These are phyloP conservation scores for Epiperipatus broadwayi DNA, from an alignment of 2,888 invertebrate genomes.

Conservation along the genomic window DNA sequence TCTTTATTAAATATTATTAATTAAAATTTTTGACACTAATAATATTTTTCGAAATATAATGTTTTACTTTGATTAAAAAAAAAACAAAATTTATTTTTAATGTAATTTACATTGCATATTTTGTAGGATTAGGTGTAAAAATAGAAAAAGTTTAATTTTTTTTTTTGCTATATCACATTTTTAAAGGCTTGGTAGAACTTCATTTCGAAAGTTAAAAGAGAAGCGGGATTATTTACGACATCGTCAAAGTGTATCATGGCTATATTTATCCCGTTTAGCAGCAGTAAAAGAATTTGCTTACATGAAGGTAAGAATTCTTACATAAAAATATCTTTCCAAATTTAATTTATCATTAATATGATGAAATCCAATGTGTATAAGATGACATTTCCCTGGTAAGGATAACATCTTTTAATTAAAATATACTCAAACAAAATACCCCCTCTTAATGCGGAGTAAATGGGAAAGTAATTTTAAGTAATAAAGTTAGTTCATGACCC, in stretches of 20 bases:
- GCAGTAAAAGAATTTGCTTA: slow-evolving; percentile 94
- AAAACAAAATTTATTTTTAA: slow-evolving; percentile 5
- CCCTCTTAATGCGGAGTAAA: too few relatives aligned
- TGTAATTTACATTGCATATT: background rate
- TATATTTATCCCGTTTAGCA: slow-evolving; percentile 85
- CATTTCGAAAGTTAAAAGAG: slow-evolving; percentile 81
- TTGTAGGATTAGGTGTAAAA: slow-evolving; percentile 1
- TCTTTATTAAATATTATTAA: too few relatives aligned
- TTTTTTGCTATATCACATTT: slow-evolving; percentile 14
- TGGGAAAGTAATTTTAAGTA: too few relatives aligned
- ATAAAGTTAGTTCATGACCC: too few relatives aligned
- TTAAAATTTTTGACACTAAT: too few relatives aligned
- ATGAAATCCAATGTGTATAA: too few relatives aligned
- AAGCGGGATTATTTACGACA: slow-evolving; percentile 93
- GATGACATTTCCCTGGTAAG: too few relatives aligned
- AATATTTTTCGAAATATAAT: background rate
- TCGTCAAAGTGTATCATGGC: slow-evolving; percentile 73
- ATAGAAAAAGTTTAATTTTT: background rate
- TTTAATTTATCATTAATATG: too few relatives aligned
- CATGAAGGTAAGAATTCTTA: slow-evolving; percentile 52
- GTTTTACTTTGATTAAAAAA: slow-evolving; percentile 8
- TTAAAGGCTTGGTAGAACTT: slow-evolving; percentile 68
- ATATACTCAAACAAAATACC: too few relatives aligned
- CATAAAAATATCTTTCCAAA: too few relatives aligned
- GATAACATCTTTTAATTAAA: too few relatives aligned